Percentiles rank a stretch among this genome's conserved stretches.
phyloP scores from a whole-genome alignment of 2,797 vertebrate genomes.

The Lates japonicus region DNA sequence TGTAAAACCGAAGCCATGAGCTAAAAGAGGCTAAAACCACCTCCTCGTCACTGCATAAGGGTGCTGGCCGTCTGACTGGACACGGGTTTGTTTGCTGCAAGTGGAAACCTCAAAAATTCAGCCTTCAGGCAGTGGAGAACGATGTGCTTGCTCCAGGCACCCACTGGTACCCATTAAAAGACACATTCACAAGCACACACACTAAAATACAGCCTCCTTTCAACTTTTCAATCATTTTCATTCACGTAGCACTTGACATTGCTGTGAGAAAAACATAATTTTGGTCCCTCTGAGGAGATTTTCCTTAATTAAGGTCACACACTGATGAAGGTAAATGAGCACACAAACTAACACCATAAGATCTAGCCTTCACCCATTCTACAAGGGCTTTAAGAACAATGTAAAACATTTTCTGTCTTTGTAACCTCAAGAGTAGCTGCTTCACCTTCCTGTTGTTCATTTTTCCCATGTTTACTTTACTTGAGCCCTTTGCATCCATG shows the following conservation, averaged over 20 bases:
- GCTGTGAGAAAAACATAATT: neutral
- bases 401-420: neutral
- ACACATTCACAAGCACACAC: neutral
- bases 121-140: neutral
- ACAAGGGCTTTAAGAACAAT: neutral
- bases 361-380: neutral
- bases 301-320: neutral
- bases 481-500: neutral
- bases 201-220: slow-evolving; percentile 18
- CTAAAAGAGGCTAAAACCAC: neutral
- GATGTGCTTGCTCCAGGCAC: neutral
- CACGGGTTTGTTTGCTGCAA: neutral
- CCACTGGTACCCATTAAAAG: neutral
- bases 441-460: neutral
- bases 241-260: slow-evolving; percentile 6
- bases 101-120: slow-evolving; percentile 8
- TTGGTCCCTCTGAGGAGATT: slow-evolving; percentile 1
- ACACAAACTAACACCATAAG: neutral
- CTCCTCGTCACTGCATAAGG: neutral
- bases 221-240: slow-evolving; percentile 30
- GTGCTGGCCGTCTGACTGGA: neutral
- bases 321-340: slow-evolving; percentile 21
- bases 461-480: neutral
- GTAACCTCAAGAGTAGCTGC: neutral
- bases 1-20: neutral